phyloP scores from a whole-genome alignment of 2,113 vertebrate genomes.

The Falco punctatus region DNA sequence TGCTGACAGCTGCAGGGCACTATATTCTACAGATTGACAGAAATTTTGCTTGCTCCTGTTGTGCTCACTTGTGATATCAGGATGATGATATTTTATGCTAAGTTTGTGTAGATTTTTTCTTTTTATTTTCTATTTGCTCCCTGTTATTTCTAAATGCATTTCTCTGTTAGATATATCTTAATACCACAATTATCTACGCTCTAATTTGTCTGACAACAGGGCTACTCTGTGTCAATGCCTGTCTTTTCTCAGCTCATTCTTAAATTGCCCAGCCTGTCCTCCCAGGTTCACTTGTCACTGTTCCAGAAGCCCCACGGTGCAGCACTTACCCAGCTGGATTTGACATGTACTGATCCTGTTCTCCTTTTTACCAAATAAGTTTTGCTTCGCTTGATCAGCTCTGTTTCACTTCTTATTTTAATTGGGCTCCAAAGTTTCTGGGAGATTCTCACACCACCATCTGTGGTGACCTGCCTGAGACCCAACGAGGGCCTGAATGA shows the following conservation, averaged over 20 bases:
- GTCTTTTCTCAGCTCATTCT: background rate
- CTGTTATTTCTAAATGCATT: background rate
- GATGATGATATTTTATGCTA: background rate
- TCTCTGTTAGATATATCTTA: background rate
- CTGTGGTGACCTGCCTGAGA: background rate
- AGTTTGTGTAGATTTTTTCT: background rate
- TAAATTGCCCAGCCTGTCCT: background rate
- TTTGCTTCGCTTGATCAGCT: background rate
- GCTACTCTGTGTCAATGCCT: rapidly evolving
- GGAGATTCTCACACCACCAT: background rate
- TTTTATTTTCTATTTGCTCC: background rate
- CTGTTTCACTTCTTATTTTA: background rate
- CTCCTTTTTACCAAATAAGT: background rate
- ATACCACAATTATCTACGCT: background rate
- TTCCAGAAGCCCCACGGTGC: background rate
- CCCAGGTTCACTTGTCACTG: background rate
- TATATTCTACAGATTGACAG: background rate
- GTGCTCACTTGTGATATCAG: background rate
- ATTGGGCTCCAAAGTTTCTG: background rate
- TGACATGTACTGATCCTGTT: background rate
- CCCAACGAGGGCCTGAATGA: background rate
- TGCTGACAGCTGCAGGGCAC: background rate
- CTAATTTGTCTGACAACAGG: background rate
- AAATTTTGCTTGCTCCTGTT: background rate
- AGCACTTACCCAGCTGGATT: background rate